phyloP scores from a whole-genome alignment of 2,113 vertebrate genomes.

The Myocastor coypus region DNA sequence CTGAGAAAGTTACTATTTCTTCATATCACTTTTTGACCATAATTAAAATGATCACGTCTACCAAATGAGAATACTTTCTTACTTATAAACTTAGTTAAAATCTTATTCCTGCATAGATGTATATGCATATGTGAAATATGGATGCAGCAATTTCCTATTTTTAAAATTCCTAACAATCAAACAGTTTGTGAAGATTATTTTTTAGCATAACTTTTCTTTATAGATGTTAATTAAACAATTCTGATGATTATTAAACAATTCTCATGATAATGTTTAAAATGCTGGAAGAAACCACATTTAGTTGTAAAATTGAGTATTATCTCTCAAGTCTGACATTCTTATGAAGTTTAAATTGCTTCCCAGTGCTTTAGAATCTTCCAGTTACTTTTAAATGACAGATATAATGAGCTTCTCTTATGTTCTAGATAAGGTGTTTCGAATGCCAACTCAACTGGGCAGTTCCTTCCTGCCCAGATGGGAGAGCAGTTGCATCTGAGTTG shows the following conservation, averaged over 20 bases:
- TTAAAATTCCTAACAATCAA: constrained; percentile 42
- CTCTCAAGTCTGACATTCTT: not conserved
- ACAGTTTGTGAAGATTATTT: constrained; percentile 12
- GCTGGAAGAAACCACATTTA: not conserved
- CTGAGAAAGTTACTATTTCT: constrained; percentile 43
- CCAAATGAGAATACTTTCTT: constrained; percentile 65
- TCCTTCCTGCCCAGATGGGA: not conserved
- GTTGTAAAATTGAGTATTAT: not conserved
- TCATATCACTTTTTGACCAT: constrained; percentile 31
- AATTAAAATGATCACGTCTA: constrained; percentile 56
- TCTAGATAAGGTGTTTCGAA: not conserved
- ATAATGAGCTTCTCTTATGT: constrained; percentile 4
- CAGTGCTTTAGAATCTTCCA: not conserved
- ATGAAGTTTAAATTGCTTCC: constrained; percentile 54
- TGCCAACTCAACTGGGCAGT: not conserved
- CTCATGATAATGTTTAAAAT: constrained; percentile 49
- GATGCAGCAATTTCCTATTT: constrained; percentile 15
- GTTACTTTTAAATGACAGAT: not conserved
- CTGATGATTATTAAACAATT: no score
- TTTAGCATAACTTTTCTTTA: constrained; percentile 37
- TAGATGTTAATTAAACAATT: not conserved
- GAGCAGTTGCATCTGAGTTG: not conserved
- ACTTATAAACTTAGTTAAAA: constrained; percentile 1
- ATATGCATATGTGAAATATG: not conserved
- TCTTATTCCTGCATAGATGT: not conserved